Base-by-base conservation (phyloP, 2,888 invertebrate species). In the Epicampocera succincta region DNA sequence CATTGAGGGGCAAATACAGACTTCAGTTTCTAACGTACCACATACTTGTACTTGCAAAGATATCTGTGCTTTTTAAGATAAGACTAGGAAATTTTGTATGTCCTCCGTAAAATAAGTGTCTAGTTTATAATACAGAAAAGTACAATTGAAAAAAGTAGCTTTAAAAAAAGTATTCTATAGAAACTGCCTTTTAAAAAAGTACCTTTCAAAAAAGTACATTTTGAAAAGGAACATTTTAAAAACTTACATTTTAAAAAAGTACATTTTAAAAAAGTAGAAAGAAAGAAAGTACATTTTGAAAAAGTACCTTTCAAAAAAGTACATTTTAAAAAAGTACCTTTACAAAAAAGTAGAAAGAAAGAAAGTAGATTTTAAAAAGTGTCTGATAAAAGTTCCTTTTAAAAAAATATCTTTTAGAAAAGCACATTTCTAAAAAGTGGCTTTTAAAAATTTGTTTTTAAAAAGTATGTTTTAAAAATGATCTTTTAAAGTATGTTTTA, bases 21-120 rank as follows among this genome's bases (percentile, higher is more conserved):
- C 33, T 33, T n/a, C n/a, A n/a, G n/a, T n/a, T n/a, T n/a, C n/a
- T n/a, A n/a, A n/a, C n/a, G n/a, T n/a, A n/a, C n/a, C n/a, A n/a
- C n/a, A n/a, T n/a, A n/a, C n/a, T n/a, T n/a, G n/a, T n/a, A n/a
- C 33, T 33, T 5, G 9, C 33, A 33, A 8, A 25, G 33, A 33
- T 33, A 38, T 19, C 44, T 25, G 29, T n/a, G 50, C 48, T 50
- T 21, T 54, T 61, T 61, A 63, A 73, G 56, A 46, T 54, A 72
- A 44, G n/a, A 19, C 2, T 33, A 6, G 3, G 8, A 6, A 6
- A 33, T n/a, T n/a, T n/a, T n/a, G n/a, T n/a, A n/a, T n/a, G n/a
- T n/a, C n/a, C n/a, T n/a, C n/a, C n/a, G n/a, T n/a, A n/a, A n/a
- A n/a, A n/a, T n/a, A n/a, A n/a, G n/a, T n/a, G n/a, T n/a, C n/a